Evolutionary conservation across 2,888 invertebrate genomes (phyloP).

Genomic region (Busseola fusca): DNA sequence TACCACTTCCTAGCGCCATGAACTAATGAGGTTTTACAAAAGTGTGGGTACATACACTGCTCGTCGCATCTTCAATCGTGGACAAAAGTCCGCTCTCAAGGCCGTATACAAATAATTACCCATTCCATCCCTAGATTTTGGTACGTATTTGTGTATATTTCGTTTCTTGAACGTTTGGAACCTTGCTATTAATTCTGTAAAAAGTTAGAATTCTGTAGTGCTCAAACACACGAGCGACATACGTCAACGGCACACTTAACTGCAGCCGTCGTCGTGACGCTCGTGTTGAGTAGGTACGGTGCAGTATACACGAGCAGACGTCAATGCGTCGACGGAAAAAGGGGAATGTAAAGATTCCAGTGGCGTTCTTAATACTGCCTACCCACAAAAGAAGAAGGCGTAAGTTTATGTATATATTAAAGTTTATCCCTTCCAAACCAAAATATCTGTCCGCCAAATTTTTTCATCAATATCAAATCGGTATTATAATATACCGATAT

Average conservation of each 20-base stretch:
- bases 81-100: slow-evolving; percentile 75
- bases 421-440: background rate
- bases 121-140: slow-evolving; percentile 61
- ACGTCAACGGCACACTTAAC: background rate
- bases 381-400: background rate
- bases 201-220: background rate
- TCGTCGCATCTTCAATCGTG: slow-evolving; percentile 85
- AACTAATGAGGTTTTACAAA: background rate
- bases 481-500: too few relatives aligned
- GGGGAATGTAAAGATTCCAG: background rate
- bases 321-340: too few relatives aligned
- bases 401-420: background rate
- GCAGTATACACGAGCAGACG: too few relatives aligned
- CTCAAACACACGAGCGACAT: background rate
- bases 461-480: background rate
- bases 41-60: slow-evolving; percentile 82
- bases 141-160: slow-evolving; percentile 66
- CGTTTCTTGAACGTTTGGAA: slow-evolving; percentile 71
- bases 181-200: slow-evolving; percentile 66
- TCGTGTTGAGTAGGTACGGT: too few relatives aligned
- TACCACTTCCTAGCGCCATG: too few relatives aligned
- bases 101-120: slow-evolving; percentile 73
- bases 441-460: background rate
- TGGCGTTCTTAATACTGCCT: too few relatives aligned
- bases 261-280: too few relatives aligned